phyloP scores from a whole-genome alignment of 37 sponge, comb jelly and placozoan genomes.

The Ephydatia muelleri region DNA sequence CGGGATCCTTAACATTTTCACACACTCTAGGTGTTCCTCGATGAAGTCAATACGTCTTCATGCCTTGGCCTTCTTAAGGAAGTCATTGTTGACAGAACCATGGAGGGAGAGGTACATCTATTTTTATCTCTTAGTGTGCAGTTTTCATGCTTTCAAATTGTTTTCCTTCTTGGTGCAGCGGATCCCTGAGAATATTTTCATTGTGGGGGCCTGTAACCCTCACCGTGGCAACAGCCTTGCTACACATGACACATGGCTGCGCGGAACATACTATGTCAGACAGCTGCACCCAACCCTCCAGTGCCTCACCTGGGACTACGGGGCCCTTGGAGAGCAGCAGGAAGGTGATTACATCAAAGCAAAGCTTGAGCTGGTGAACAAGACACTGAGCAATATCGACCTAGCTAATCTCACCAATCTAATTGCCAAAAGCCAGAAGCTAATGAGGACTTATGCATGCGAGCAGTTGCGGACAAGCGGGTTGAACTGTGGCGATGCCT shows the following conservation, averaged over 20 bases:
- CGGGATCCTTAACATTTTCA: neutral
- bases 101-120: slow-evolving; percentile 77
- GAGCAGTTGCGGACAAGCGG: slow-evolving; percentile 36
- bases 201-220: slow-evolving; percentile 94
- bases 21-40: slow-evolving; percentile 76
- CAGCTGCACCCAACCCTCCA: slow-evolving; percentile 79
- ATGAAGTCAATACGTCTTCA: slow-evolving; percentile 91
- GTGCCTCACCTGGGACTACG: slow-evolving; percentile 90
- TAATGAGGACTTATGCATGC: slow-evolving; percentile 76
- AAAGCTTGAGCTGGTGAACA: slow-evolving; percentile 73
- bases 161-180: slow-evolving; percentile 36
- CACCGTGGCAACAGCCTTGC: slow-evolving; percentile 88
- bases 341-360: slow-evolving; percentile 84
- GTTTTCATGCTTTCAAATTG: slow-evolving; percentile 20
- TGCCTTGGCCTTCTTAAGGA: slow-evolving; percentile 91
- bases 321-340: slow-evolving; percentile 81
- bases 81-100: slow-evolving; percentile 77
- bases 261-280: slow-evolving; percentile 84
- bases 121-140: neutral
- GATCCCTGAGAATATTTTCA: slow-evolving; percentile 82
- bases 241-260: slow-evolving; percentile 75
- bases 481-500: neutral
- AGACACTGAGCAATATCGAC: slow-evolving; percentile 33
- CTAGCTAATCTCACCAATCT: slow-evolving; percentile 58
- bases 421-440: slow-evolving; percentile 69